These are phyloP conservation scores for Umimayanthus chanpuru DNA, from an alignment of 92 coral and sea anemone species.

Conservation along the genomic window DNA sequence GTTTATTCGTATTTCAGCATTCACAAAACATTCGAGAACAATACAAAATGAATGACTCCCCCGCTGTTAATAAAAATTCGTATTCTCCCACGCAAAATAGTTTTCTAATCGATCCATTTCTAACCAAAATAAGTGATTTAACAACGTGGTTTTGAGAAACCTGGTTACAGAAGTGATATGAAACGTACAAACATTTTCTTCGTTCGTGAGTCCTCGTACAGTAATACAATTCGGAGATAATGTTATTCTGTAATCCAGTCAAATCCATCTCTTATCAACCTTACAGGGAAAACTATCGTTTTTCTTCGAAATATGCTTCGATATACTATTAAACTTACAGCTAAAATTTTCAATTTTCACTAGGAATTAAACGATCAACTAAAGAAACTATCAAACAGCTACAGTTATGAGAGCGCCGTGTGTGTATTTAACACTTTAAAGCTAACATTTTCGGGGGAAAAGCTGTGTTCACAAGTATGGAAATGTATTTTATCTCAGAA, in stretches of 20 bases:
- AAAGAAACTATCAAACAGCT: background rate
- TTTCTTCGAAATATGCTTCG: background rate
- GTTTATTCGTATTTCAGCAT: background rate
- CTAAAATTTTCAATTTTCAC: background rate
- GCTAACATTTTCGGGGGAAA: background rate
- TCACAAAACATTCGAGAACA: background rate
- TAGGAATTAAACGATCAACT: background rate
- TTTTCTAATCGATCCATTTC: conserved; percentile 6
- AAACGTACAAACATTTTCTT: background rate
- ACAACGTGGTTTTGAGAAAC: background rate
- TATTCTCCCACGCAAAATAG: background rate
- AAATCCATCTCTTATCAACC: background rate
- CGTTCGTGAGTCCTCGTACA: background rate
- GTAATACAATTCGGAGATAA: background rate
- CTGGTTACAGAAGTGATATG: background rate
- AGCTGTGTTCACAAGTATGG: background rate
- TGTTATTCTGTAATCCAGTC: background rate
- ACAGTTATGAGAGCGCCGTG: too few species aligned
- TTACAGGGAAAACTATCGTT: background rate
- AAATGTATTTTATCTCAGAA: background rate
- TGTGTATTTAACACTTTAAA: background rate
- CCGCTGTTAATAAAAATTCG: background rate
- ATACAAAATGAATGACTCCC: background rate
- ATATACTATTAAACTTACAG: background rate
- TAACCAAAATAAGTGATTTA: background rate